These are phyloP conservation scores for Drosophila persimilis DNA, from an alignment of 1,140 invertebrate species.

Conservation along the genomic window DNA sequence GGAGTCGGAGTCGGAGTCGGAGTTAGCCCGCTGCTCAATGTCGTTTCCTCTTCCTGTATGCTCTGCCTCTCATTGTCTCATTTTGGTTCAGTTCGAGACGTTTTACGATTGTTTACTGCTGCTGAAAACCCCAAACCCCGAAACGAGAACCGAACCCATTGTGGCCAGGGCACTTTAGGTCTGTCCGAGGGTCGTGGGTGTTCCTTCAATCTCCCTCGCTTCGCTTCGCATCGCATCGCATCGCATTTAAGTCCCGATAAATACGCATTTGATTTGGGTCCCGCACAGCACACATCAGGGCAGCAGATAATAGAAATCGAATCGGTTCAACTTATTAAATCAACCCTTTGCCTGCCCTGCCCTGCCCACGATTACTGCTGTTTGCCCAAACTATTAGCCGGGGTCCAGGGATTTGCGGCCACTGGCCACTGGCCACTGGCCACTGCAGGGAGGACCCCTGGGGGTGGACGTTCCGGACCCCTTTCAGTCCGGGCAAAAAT, in stretches of 20 bases:
- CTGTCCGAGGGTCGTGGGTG: slow-evolving; percentile 29
- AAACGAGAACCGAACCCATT: slow-evolving; percentile 48
- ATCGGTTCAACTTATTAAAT: slow-evolving; percentile 72
- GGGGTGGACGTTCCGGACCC: slow-evolving; percentile 3
- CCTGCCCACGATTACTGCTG: slow-evolving; percentile 51
- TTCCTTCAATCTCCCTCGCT: not conserved
- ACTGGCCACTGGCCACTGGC: slow-evolving; percentile 66
- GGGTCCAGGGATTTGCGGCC: slow-evolving; percentile 62
- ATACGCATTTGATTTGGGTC: slow-evolving; percentile 68
- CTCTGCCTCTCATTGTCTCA: slow-evolving; percentile 48
- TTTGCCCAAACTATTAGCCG: slow-evolving; percentile 76
- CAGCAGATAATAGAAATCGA: slow-evolving; percentile 73
- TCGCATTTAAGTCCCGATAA: slow-evolving; percentile 70
- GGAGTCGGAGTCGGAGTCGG: no score
- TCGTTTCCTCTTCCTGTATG: slow-evolving; percentile 73
- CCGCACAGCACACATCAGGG: slow-evolving; percentile 14
- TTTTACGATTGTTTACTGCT: slow-evolving; percentile 69
- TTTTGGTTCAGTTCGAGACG: slow-evolving; percentile 39
- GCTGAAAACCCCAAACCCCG: slow-evolving; percentile 9
- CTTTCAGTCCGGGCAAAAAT: slow-evolving; percentile 5
- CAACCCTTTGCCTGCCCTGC: slow-evolving; percentile 51
- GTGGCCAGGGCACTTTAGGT: slow-evolving; percentile 74
- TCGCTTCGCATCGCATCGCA: slow-evolving; percentile 38
- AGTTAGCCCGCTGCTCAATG: slow-evolving; percentile 40
- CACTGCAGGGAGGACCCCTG: slow-evolving; percentile 21